Evolutionary conservation across 2,797 vertebrate species (phyloP).

Genomic region (Argya squamiceps): DNA sequence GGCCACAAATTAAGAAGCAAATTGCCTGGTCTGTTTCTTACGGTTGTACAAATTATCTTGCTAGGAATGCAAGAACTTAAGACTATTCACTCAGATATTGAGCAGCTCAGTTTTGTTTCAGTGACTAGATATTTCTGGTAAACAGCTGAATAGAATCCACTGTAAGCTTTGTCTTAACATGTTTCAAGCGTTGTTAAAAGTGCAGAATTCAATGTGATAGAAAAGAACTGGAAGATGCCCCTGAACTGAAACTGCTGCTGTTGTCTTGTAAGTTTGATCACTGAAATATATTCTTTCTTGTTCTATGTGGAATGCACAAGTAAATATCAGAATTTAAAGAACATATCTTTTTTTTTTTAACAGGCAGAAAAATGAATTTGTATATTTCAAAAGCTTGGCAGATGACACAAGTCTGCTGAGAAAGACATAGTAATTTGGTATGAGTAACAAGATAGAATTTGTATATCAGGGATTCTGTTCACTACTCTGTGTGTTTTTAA

Average conservation of each 20-base stretch:
- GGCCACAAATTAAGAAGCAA: not conserved
- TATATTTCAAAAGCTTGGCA: not conserved
- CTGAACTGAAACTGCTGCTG: not conserved
- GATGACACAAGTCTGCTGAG: not conserved
- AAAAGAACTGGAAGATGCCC: not conserved
- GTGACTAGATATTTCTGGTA: not conserved
- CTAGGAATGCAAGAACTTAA: not conserved
- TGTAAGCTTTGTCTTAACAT: not conserved
- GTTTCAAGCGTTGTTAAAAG: not conserved
- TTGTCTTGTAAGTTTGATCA: not conserved
- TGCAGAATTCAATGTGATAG: not conserved
- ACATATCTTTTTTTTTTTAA: not conserved
- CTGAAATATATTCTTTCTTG: not conserved
- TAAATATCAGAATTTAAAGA: not conserved
- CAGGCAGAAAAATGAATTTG: not conserved
- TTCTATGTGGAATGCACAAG: not conserved
- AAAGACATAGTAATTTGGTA: not conserved
- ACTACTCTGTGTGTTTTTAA: conserved; percentile 10
- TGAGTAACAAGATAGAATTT: not conserved
- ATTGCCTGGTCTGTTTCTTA: not conserved
- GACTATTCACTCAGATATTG: not conserved
- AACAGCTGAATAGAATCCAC: not conserved
- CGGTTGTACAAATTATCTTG: not conserved
- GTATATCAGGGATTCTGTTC: conserved; percentile 18
- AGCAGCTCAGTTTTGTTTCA: not conserved